phyloP scores from a whole-genome alignment of 2,888 invertebrate species.

The Pharmacophagus antenor region DNA sequence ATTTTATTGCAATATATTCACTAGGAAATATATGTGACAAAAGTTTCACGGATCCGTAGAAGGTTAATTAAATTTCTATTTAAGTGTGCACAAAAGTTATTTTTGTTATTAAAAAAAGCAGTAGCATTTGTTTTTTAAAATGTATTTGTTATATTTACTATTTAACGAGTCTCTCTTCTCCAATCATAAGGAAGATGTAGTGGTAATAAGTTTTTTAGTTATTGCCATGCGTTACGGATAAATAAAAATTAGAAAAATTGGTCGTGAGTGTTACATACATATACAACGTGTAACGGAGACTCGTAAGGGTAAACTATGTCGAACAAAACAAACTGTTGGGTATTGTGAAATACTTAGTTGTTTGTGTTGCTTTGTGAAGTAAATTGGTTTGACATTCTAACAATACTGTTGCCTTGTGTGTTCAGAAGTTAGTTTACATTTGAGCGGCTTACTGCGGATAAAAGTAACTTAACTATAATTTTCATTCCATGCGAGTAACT shows the following conservation, averaged over 20 bases:
- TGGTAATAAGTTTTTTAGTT: background rate
- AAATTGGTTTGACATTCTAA: constrained; percentile 27
- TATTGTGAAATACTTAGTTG: constrained; percentile 23
- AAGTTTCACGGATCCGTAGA: no score
- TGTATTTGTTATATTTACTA: no score
- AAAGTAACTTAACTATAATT: constrained; percentile 22
- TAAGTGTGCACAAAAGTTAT: no score
- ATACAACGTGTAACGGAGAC: constrained; percentile 5
- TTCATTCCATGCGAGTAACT: constrained; percentile 14
- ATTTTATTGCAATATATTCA: no score
- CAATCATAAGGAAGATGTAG: no score
- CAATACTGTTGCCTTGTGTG: constrained; percentile 22
- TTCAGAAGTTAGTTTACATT: constrained; percentile 21
- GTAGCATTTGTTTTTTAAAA: no score
- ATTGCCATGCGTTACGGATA: background rate
- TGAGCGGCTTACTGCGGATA: constrained; percentile 20
- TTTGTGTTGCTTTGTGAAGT: constrained; percentile 26
- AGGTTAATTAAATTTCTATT: no score
- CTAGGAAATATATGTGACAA: no score
- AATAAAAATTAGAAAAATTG: background rate
- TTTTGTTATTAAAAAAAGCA: no score
- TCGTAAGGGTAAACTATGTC: constrained; percentile 13
- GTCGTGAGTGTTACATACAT: background rate
- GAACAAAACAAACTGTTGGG: constrained; percentile 23
- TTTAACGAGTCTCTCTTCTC: no score